Conservation (phyloP, 1,140 invertebrate genomes). For the Medauroidea extradentata region DNA sequence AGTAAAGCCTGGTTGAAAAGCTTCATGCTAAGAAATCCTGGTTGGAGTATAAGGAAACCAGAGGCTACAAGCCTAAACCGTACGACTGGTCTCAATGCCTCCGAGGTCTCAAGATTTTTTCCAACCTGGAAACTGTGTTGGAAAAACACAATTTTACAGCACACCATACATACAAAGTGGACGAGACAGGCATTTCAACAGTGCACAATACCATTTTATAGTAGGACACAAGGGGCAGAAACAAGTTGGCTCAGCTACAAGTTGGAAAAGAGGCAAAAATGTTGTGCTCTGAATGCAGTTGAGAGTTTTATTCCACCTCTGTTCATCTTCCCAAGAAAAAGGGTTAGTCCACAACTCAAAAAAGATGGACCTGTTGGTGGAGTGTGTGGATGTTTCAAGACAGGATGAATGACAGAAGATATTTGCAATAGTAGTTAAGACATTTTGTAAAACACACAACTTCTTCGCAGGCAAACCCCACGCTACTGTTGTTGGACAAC, state of each 20-base stretch:
- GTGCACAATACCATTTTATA: not conserved
- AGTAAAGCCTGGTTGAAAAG: not conserved
- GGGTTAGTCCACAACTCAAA: constrained; percentile 31
- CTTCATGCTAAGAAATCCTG: not conserved
- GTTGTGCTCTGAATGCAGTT: constrained; percentile 32
- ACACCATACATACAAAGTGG: not conserved
- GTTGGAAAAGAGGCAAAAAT: constrained; percentile 30
- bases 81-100: not conserved
- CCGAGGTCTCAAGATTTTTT: not conserved
- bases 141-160: constrained; percentile 1
- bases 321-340: constrained; percentile 38
- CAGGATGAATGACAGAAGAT: constrained; percentile 17
- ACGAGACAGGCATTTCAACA: constrained; percentile 5
- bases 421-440: not conserved
- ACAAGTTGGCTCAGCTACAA: constrained; percentile 35
- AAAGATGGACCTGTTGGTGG: constrained; percentile 18
- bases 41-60: not conserved
- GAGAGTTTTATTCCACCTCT: constrained; percentile 38
- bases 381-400: constrained; percentile 5
- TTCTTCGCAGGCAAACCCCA: constrained; percentile 28
- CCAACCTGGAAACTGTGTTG: not conserved
- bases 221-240: constrained; percentile 26
- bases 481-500: constrained; percentile 39
- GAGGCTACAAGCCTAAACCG: constrained; percentile 4
- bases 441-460: constrained; percentile 26